Percentiles rank a stretch among this genome's conserved stretches.
These are phyloP conservation scores for Erebia palarica DNA, from an alignment of 2,888 invertebrate genomes.

Conservation along the genomic window DNA sequence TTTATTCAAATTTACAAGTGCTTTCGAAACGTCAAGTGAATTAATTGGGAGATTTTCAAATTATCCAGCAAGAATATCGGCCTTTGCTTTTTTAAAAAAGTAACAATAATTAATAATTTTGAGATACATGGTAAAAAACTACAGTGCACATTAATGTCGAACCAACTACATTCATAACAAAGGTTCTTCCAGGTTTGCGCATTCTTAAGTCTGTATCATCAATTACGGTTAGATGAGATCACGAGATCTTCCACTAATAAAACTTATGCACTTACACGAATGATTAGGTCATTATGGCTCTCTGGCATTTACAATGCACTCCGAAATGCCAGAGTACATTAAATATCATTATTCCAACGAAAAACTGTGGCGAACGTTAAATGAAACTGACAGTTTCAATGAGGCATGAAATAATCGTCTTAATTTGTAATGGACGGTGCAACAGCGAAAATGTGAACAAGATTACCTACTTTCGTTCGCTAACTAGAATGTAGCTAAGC, in stretches of 20 bases:
- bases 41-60: too few relatives aligned
- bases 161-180: too few relatives aligned
- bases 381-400: conserved; percentile 30
- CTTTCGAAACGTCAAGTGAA: too few relatives aligned
- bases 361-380: conserved; percentile 20
- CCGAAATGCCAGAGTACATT: conserved; percentile 9
- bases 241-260: not conserved
- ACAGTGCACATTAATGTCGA: too few relatives aligned
- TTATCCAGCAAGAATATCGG: too few relatives aligned
- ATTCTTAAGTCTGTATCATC: not conserved
- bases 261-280: conserved; percentile 1
- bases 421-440: conserved; percentile 25
- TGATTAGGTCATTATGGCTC: conserved; percentile 17
- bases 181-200: too few relatives aligned
- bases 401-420: conserved; percentile 27
- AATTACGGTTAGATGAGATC: not conserved
- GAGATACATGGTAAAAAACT: too few relatives aligned
- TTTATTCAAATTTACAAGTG: too few relatives aligned
- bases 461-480: conserved; percentile 7
- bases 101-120: too few relatives aligned
- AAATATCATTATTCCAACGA: conserved; percentile 17
- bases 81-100: too few relatives aligned
- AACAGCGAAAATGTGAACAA: conserved; percentile 16
- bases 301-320: conserved; percentile 14
- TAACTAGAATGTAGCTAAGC: not conserved